phyloP scores from a whole-genome alignment of 2,888 invertebrate species.

The Petrolisthes cinctipes region DNA sequence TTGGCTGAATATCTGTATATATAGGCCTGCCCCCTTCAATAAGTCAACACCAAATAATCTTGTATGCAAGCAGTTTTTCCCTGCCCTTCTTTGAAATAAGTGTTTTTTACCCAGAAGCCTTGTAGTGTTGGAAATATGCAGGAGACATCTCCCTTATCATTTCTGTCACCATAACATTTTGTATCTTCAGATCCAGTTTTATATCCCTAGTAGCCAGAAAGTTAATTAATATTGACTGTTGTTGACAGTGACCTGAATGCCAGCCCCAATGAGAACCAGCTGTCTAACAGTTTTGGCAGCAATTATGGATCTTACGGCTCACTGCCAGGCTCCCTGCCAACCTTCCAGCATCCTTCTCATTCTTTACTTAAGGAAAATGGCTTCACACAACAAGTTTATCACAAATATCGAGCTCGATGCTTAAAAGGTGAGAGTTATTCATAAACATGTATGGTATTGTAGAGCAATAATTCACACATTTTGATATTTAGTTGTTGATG shows the following conservation, averaged over 20 bases:
- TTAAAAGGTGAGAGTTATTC: constrained; percentile 79
- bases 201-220: no score
- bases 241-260: constrained; percentile 76
- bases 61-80: no score
- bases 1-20: no score
- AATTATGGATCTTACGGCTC: constrained; percentile 69
- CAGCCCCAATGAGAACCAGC: constrained; percentile 77
- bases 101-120: no score
- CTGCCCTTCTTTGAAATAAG: no score
- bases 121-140: no score
- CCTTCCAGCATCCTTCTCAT: constrained; percentile 97
- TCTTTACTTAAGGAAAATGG: constrained; percentile 94
- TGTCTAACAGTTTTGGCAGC: constrained; percentile 83
- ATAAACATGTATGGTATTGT: neutral
- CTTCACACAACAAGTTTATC: constrained; percentile 97
- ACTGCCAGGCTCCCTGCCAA: constrained; percentile 83
- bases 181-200: no score
- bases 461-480: neutral
- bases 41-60: no score
- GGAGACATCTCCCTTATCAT: no score
- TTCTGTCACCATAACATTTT: no score
- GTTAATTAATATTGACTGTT: neutral
- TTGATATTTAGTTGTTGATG: neutral
- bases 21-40: no score
- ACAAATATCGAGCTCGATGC: constrained; percentile 94